A percentile compares a stretch with the other conserved stretches of the same genome.
phyloP scores from a whole-genome alignment of 2,888 invertebrate genomes.

The Scaptomyza polygonia region DNA sequence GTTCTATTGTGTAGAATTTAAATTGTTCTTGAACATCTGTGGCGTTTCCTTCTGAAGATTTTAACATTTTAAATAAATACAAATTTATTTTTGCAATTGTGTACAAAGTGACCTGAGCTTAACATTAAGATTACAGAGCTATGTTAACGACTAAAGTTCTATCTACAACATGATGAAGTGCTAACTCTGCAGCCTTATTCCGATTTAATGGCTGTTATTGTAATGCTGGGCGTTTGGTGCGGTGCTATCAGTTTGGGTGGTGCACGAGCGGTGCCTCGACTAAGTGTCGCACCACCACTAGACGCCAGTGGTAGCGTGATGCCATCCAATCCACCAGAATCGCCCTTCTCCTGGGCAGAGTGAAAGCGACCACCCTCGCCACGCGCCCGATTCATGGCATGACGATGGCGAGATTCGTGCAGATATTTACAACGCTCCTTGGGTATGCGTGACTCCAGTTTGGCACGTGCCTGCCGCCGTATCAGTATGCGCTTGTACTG shows the following conservation, averaged over 20 bases:
- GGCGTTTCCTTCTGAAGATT: constrained; percentile 4
- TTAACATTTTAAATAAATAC: constrained; percentile 51
- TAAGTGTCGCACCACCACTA: constrained; percentile 62
- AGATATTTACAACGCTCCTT: constrained; percentile 98
- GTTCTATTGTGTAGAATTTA: constrained; percentile 11
- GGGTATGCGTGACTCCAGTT: constrained; percentile 97
- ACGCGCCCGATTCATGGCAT: constrained; percentile 98
- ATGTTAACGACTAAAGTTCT: constrained; percentile 25
- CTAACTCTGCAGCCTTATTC: constrained; percentile 44
- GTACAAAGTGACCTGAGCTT: constrained; percentile 46
- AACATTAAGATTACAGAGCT: constrained; percentile 12
- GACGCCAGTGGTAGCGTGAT: constrained; percentile 52
- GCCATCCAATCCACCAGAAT: constrained; percentile 53
- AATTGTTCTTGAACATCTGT: background rate
- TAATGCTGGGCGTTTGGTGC: constrained; percentile 83
- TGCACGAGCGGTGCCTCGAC: constrained; percentile 67
- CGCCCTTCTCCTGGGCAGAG: constrained; percentile 86
- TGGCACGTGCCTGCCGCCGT: constrained; percentile 96
- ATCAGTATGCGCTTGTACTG: constrained; percentile 98
- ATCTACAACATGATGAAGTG: constrained; percentile 51
- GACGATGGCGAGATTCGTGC: constrained; percentile 98
- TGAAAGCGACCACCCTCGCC: constrained; percentile 99
- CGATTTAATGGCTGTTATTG: constrained; percentile 83
- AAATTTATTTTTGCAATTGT: constrained; percentile 59
- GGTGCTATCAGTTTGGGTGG: constrained; percentile 84